These are phyloP conservation scores for Osedax fenrisi DNA, from an alignment of 2,888 invertebrate genomes.

Conservation along the genomic window DNA sequence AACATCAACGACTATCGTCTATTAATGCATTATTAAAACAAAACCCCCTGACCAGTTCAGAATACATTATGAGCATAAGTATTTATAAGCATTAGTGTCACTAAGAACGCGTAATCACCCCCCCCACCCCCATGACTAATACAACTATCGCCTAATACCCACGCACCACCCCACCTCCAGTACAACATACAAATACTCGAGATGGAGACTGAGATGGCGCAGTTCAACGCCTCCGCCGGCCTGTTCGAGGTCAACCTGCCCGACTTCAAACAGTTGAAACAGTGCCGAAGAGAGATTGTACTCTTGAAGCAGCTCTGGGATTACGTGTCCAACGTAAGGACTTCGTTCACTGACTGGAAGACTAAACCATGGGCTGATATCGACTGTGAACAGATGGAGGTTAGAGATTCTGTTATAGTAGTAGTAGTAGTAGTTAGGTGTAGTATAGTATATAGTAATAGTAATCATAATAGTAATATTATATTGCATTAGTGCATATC, in stretches of 20 bases:
- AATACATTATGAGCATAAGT: too few species aligned
- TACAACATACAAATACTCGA: slow-evolving; percentile 66
- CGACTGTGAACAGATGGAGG: slow-evolving; percentile 91
- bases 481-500: too few species aligned
- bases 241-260: slow-evolving; percentile 87
- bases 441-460: not conserved
- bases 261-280: slow-evolving; percentile 79
- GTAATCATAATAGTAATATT: too few species aligned
- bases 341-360: slow-evolving; percentile 89
- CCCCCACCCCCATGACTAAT: too few species aligned
- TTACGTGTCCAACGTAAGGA: slow-evolving; percentile 75
- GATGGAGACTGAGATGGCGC: slow-evolving; percentile 72
- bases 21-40: too few species aligned
- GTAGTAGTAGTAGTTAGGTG: not conserved
- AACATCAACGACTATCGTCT: too few species aligned
- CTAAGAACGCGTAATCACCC: too few species aligned
- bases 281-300: slow-evolving; percentile 76
- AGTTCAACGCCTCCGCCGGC: slow-evolving; percentile 72
- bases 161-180: slow-evolving; percentile 52
- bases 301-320: slow-evolving; percentile 80
- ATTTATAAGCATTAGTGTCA: too few species aligned
- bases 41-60: too few species aligned
- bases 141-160: too few species aligned
- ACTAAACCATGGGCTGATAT: slow-evolving; percentile 91
- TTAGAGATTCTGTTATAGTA: not conserved